Conservation (phyloP, 2,888 invertebrate genomes). For the Polia nebulosa region DNA sequence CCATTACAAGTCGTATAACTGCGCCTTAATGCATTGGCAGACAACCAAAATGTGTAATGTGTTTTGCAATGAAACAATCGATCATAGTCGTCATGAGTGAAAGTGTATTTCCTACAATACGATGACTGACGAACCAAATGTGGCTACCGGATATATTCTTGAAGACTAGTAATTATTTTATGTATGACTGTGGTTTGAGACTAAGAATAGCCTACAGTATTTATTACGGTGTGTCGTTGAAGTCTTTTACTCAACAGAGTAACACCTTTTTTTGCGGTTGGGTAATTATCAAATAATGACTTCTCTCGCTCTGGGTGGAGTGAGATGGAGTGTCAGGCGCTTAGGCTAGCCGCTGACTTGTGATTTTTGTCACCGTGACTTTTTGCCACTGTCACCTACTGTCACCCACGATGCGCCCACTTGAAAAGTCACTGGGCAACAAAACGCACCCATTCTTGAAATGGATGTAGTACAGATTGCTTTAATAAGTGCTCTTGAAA, state of each 20-base stretch:
- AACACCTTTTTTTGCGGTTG: background rate
- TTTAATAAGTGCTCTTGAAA: too few species aligned
- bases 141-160: slow-evolving; percentile 29
- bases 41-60: slow-evolving; percentile 41
- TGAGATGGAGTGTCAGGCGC: too few species aligned
- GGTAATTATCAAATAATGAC: too few species aligned
- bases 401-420: too few species aligned
- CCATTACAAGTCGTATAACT: too few species aligned
- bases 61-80: slow-evolving; percentile 57
- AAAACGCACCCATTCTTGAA: too few species aligned
- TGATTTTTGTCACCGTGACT: too few species aligned
- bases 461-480: too few species aligned
- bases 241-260: background rate
- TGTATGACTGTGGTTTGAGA: background rate
- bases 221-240: background rate
- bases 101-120: slow-evolving; percentile 55
- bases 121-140: slow-evolving; percentile 21
- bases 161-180: slow-evolving; percentile 30
- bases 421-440: too few species aligned
- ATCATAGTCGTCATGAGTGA: slow-evolving; percentile 57
- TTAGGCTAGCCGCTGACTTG: too few species aligned
- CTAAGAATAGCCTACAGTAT: background rate
- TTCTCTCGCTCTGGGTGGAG: too few species aligned
- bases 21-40: slow-evolving; percentile 40
- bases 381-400: too few species aligned